Evolutionary conservation across 2,888 invertebrate species (phyloP).

Genomic region (Meiosimyza decipiens): DNA sequence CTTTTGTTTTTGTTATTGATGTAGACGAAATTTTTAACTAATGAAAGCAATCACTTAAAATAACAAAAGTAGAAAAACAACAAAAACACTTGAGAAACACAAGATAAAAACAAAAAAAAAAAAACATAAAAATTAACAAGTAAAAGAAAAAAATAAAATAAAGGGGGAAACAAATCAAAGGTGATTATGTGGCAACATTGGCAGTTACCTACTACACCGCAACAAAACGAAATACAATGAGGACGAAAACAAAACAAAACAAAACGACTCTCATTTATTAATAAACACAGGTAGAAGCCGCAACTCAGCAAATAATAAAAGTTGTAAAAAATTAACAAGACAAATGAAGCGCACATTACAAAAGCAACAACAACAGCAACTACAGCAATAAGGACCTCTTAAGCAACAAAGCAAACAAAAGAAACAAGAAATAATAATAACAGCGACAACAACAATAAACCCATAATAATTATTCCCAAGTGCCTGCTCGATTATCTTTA

Average conservation of each 20-base stretch:
- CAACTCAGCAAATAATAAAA: slow-evolving; percentile 21
- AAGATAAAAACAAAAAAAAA: not conserved
- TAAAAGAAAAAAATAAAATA: not conserved
- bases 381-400: slow-evolving; percentile 35
- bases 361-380: slow-evolving; percentile 1
- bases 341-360: slow-evolving; percentile 27
- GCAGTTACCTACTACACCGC: not conserved
- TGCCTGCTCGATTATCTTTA: slow-evolving; percentile 64
- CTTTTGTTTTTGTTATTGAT: not conserved
- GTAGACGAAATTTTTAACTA: not conserved
- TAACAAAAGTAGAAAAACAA: not conserved
- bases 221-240: not conserved
- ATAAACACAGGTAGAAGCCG: slow-evolving; percentile 9
- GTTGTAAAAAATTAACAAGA: slow-evolving; percentile 25
- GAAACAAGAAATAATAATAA: slow-evolving; percentile 49
- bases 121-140: not conserved
- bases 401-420: slow-evolving; percentile 47
- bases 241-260: not conserved
- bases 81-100: not conserved
- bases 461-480: slow-evolving; percentile 62
- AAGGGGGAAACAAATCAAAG: not conserved
- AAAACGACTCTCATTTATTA: slow-evolving; percentile 32
- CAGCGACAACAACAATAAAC: slow-evolving; percentile 39
- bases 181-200: slow-evolving; percentile 30
- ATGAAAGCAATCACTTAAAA: slow-evolving; percentile 15